These are phyloP conservation scores for Platysteira castanea DNA, from an alignment of 2,113 vertebrate genomes.

Conservation along the genomic window DNA sequence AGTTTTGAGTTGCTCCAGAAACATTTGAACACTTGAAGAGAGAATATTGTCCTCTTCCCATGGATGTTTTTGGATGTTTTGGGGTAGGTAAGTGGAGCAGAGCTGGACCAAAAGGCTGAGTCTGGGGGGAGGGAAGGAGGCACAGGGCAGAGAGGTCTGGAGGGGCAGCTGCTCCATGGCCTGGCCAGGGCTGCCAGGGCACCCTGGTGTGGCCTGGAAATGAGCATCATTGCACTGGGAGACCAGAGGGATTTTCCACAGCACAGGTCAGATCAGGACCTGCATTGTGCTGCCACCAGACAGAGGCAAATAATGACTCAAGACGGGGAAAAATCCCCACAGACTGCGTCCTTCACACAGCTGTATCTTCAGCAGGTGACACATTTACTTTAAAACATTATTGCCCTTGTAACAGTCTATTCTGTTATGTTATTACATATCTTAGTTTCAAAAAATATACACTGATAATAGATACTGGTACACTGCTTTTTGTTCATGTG, in stretches of 20 bases:
- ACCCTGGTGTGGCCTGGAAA: neutral
- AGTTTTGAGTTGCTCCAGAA: neutral
- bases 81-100: neutral
- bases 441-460: neutral
- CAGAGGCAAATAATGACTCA: neutral
- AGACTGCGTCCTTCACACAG: fast-evolving
- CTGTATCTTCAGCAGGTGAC: neutral
- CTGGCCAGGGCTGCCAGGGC: fast-evolving
- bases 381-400: neutral
- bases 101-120: neutral
- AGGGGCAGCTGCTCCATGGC: neutral
- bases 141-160: neutral
- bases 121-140: neutral
- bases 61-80: neutral
- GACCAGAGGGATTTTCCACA: neutral
- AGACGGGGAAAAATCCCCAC: fast-evolving
- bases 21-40: neutral
- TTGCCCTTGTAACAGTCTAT: neutral
- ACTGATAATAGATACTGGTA: neutral
- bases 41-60: neutral
- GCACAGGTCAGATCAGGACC: neutral
- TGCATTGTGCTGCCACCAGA: neutral
- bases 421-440: neutral
- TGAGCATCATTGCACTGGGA: fast-evolving
- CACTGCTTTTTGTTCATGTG: neutral